Conservation (phyloP, 2,797 vertebrate genomes). For the Clarias laeviceps region DNA sequence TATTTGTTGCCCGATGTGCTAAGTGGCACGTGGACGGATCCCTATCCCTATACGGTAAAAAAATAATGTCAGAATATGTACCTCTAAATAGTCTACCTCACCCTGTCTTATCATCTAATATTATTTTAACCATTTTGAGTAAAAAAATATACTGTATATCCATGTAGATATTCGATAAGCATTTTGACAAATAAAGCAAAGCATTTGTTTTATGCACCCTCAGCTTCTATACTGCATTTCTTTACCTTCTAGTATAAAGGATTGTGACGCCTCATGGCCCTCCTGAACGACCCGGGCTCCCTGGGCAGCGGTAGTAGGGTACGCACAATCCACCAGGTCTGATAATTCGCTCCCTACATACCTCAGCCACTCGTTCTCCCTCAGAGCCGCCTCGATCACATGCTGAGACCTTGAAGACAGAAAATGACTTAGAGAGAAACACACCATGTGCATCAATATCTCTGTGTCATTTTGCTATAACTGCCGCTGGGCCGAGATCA, state of each 20-base stretch:
- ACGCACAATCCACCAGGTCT: slow-evolving; percentile 70
- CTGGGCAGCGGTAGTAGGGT: slow-evolving; percentile 63
- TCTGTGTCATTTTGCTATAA: not conserved
- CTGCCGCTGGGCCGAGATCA: slow-evolving; percentile 6
- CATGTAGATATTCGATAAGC: no score
- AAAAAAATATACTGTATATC: no score
- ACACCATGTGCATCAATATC: not conserved
- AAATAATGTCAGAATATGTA: no score
- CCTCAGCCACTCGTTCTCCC: slow-evolving; percentile 74
- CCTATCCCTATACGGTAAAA: no score
- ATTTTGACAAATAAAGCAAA: not conserved
- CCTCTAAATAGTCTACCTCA: no score
- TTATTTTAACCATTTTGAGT: no score
- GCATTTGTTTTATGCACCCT: not conserved
- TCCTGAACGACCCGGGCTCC: slow-evolving; percentile 73
- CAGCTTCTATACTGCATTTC: not conserved
- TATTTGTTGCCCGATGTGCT: no score
- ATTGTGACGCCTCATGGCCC: slow-evolving; percentile 69
- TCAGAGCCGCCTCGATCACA: slow-evolving; percentile 70
- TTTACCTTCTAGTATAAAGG: slow-evolving; percentile 78
- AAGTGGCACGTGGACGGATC: no score
- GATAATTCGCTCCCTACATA: slow-evolving; percentile 69
- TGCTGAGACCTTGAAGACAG: slow-evolving; percentile 66
- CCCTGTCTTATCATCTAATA: no score
- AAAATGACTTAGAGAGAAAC: slow-evolving; percentile 5